These are phyloP conservation scores for Eustalomyia histrio DNA, from an alignment of 2,888 invertebrate genomes.

Conservation along the genomic window DNA sequence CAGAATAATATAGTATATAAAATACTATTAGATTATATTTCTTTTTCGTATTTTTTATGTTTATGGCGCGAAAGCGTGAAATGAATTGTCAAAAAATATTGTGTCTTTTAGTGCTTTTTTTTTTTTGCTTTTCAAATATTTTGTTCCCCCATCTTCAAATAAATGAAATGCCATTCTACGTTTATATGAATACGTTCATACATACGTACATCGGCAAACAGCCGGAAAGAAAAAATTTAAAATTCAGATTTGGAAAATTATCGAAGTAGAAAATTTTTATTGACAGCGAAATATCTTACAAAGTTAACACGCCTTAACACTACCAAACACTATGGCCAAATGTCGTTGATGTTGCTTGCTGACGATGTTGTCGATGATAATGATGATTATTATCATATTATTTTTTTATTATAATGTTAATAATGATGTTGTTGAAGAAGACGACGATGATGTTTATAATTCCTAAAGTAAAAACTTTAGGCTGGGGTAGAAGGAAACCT, in stretches of 20 bases:
- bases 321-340: conserved; percentile 55
- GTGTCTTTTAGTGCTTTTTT: background rate
- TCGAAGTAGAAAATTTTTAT: conserved; percentile 65
- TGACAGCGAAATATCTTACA: conserved; percentile 63
- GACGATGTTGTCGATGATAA: conserved; percentile 21
- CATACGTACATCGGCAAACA: background rate
- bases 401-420: conserved; percentile 23
- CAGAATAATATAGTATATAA: background rate
- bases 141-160: background rate
- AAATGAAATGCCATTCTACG: conserved; percentile 3
- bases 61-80: conserved; percentile 63
- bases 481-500: conserved; percentile 10
- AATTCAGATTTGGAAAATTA: conserved; percentile 64
- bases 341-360: conserved; percentile 9
- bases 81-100: conserved; percentile 58
- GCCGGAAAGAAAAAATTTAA: conserved; percentile 50
- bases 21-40: conserved; percentile 25
- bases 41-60: conserved; percentile 24
- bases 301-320: conserved; percentile 65
- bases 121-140: background rate
- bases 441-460: conserved; percentile 30
- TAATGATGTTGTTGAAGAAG: conserved; percentile 20
- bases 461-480: conserved; percentile 24
- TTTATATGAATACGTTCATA: background rate
- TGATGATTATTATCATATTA: conserved; percentile 51